These are phyloP conservation scores for Chelonus insularis DNA, from an alignment of 1,140 invertebrate species.

Conservation along the genomic window DNA sequence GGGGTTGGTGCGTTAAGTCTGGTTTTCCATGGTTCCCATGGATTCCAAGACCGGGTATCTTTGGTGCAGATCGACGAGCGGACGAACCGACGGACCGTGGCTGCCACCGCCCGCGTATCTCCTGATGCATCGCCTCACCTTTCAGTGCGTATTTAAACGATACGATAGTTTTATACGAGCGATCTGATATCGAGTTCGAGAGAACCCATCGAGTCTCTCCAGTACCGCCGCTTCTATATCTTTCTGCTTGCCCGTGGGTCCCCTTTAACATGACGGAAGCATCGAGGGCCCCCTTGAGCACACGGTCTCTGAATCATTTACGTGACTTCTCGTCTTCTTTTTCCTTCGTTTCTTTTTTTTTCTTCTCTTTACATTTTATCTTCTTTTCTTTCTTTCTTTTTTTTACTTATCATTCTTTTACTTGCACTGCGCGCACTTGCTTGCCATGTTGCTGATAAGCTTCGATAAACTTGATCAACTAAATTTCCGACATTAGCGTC, in stretches of 20 bases:
- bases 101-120: constrained; percentile 59
- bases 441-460: too few species aligned
- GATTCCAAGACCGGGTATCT: constrained; percentile 59
- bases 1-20: constrained; percentile 53
- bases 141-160: constrained; percentile 63
- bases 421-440: too few species aligned
- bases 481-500: too few species aligned
- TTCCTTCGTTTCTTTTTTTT: background rate
- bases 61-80: constrained; percentile 57
- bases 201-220: constrained; percentile 24
- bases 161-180: constrained; percentile 62
- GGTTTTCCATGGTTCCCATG: constrained; percentile 59
- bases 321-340: constrained; percentile 33
- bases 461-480: too few species aligned
- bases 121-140: constrained; percentile 62
- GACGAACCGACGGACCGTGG: constrained; percentile 41
- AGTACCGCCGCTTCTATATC: background rate
- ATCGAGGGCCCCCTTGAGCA: constrained; percentile 32
- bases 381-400: background rate
- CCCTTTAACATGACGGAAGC: constrained; percentile 51
- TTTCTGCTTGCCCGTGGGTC: background rate
- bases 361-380: background rate
- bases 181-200: constrained; percentile 57
- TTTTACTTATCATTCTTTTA: background rate
- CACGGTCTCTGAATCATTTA: constrained; percentile 44